Evolutionary conservation across 2,797 vertebrate genomes (phyloP), one percentile per base, ranked within the genome.

Genomic region (Brachymystax lenok): DNA sequence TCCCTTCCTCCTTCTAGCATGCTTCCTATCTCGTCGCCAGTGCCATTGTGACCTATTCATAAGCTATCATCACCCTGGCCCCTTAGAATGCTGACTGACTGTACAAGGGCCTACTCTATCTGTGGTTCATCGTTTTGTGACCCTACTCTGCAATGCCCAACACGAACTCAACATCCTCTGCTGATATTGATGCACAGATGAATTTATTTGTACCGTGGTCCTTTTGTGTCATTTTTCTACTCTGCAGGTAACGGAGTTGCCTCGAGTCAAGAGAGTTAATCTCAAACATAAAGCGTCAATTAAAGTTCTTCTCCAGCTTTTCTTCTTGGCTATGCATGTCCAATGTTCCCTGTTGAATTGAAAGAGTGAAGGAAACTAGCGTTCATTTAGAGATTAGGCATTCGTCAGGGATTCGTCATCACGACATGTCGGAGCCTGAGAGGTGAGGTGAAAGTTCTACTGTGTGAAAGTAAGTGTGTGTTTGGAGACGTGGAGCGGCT

Each of bases 301-400:
- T 86, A 84, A 21, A 63, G 59, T 63, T 63, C 21, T 10, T 63
- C 59, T 63, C 3, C 17, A 24, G 59, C 59, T 24, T 63, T 63
- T 63, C n/a, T 63, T 63, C 21, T 63, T 63, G 21, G 59, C 59
- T 63, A 3, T 24, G 10, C 21, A 10, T 27, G 21, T 63, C 21
- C 59, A 63, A 63, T 91, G 82, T 77, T 17, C 35, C 1, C 67
- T 51, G 24, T 88, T 82, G 40, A 46, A 46, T 46, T 46, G 64
- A 88, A 51, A 52, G 46, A 85, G 81, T 71, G 86, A 87, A 63
- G 8, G 8, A 12, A 12, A 63, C n/a, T 59, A 59, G 56, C 4
- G 56, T 59, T 59, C 56, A 90, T 89, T 91, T 89, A 86, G 81
- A 71, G 82, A 85, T 90, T 85, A 86, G 86, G 69, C 83, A 76